A percentile compares a stretch with the other conserved stretches of the same genome.
phyloP scores from a whole-genome alignment of 1,140 invertebrate genomes.

The Dolichoris vasculosae region DNA sequence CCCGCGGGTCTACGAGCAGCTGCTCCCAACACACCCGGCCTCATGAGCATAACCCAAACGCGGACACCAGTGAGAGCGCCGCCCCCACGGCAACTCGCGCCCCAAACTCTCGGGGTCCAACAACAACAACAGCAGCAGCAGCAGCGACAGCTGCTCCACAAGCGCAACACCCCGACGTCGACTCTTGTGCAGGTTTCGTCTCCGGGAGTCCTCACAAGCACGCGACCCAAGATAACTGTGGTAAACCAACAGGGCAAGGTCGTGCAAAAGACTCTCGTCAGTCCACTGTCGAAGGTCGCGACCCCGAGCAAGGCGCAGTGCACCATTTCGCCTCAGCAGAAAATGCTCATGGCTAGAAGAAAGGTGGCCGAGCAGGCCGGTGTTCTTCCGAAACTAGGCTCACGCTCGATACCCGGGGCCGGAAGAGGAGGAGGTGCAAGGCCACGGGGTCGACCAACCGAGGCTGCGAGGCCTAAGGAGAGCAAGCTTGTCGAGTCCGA shows the following conservation, averaged over 20 bases:
- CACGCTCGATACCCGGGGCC: slow-evolving; percentile 55
- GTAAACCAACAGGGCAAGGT: slow-evolving; percentile 42
- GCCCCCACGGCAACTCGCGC: background rate
- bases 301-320: slow-evolving; percentile 65
- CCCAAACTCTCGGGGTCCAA: background rate
- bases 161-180: background rate
- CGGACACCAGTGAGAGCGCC: slow-evolving; percentile 31
- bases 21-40: background rate
- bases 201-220: background rate
- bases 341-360: slow-evolving; percentile 70
- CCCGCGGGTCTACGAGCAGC: slow-evolving; percentile 49
- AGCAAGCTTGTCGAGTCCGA: slow-evolving; percentile 72
- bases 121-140: slow-evolving; percentile 15
- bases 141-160: slow-evolving; percentile 26
- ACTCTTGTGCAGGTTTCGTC: slow-evolving; percentile 42
- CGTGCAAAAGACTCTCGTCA: slow-evolving; percentile 48
- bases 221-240: slow-evolving; percentile 37
- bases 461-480: slow-evolving; percentile 66
- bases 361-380: slow-evolving; percentile 71
- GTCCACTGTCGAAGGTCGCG: slow-evolving; percentile 28
- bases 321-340: slow-evolving; percentile 70
- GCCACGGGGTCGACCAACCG: slow-evolving; percentile 38
- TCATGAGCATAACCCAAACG: slow-evolving; percentile 28
- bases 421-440: slow-evolving; percentile 59
- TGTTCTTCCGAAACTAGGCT: slow-evolving; percentile 58